Evolutionary conservation across 2,113 vertebrate species (phyloP).

Genomic region (Symphodus melops): DNA sequence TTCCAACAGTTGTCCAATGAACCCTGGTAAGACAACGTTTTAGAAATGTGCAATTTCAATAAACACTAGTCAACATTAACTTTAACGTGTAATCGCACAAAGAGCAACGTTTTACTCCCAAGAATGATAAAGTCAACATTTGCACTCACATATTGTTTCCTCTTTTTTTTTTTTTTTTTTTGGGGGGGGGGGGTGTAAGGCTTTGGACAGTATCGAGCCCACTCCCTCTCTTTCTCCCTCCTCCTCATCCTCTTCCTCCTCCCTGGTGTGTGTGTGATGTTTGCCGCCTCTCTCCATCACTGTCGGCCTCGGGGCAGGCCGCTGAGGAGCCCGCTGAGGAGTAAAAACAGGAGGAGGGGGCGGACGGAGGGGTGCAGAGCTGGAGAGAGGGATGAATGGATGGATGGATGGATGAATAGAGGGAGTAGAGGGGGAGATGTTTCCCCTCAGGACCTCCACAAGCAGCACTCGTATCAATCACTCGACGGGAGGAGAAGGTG

Average conservation of each 20-base stretch:
- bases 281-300: slow-evolving; percentile 73
- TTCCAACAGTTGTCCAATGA: too few relatives aligned
- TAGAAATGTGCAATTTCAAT: too few relatives aligned
- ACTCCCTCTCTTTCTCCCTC: not conserved
- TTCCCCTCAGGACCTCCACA: slow-evolving; percentile 63
- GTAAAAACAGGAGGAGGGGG: slow-evolving; percentile 41
- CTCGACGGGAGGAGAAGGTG: slow-evolving; percentile 62
- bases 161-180: not conserved
- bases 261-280: slow-evolving; percentile 30
- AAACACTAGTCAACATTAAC: too few relatives aligned
- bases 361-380: slow-evolving; percentile 17
- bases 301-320: slow-evolving; percentile 72
- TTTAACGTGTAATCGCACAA: too few relatives aligned
- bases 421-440: not conserved
- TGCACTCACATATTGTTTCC: too few relatives aligned
- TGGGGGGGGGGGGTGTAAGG: too few relatives aligned
- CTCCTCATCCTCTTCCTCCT: not conserved
- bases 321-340: slow-evolving; percentile 64
- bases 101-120: too few relatives aligned
- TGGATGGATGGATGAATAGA: slow-evolving; percentile 26
- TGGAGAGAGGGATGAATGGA: slow-evolving; percentile 36
- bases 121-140: too few relatives aligned
- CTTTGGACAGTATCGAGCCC: slow-evolving; percentile 2
- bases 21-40: too few relatives aligned
- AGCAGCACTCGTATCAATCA: slow-evolving; percentile 76